Evolutionary conservation across 2,888 invertebrate species (phyloP).

Genomic region (Caradrina clavipalpis): DNA sequence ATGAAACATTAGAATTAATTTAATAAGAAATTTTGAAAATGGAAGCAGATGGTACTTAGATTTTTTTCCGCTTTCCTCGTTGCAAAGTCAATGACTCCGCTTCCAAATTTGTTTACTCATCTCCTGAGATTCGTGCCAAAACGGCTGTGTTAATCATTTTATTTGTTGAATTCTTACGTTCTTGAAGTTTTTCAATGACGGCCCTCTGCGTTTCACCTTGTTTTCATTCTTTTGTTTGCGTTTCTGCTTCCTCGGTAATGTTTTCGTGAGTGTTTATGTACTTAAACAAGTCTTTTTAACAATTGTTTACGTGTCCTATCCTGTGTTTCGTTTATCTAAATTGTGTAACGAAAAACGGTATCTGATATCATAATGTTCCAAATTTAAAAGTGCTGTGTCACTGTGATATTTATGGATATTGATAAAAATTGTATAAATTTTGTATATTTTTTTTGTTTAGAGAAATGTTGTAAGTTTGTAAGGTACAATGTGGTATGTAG

Average conservation of each 20-base stretch:
- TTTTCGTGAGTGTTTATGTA: slow-evolving; percentile 70
- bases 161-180: slow-evolving; percentile 68
- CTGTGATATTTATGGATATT: slow-evolving; percentile 1
- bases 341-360: slow-evolving; percentile 38
- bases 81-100: slow-evolving; percentile 84
- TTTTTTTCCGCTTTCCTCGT: slow-evolving; percentile 70
- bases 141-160: slow-evolving; percentile 72
- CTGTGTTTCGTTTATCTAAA: slow-evolving; percentile 64
- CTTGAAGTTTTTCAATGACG: slow-evolving; percentile 66
- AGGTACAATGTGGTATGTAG: slow-evolving; percentile 55
- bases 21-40: slow-evolving; percentile 40
- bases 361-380: slow-evolving; percentile 46
- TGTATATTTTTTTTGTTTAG: slow-evolving; percentile 2
- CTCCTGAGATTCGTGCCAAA: slow-evolving; percentile 79
- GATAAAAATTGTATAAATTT: too few species aligned
- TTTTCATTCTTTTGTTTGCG: slow-evolving; percentile 79
- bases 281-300: slow-evolving; percentile 54
- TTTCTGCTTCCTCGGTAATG: slow-evolving; percentile 76
- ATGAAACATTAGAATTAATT: slow-evolving; percentile 11
- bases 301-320: slow-evolving; percentile 63
- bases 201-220: slow-evolving; percentile 67
- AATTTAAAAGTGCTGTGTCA: slow-evolving; percentile 27
- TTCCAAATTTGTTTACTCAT: slow-evolving; percentile 83
- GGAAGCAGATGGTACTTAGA: slow-evolving; percentile 64
- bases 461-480: slow-evolving; percentile 56